These are phyloP conservation scores for Pipra filicauda DNA, from an alignment of 2,113 vertebrate species.

Conservation along the genomic window DNA sequence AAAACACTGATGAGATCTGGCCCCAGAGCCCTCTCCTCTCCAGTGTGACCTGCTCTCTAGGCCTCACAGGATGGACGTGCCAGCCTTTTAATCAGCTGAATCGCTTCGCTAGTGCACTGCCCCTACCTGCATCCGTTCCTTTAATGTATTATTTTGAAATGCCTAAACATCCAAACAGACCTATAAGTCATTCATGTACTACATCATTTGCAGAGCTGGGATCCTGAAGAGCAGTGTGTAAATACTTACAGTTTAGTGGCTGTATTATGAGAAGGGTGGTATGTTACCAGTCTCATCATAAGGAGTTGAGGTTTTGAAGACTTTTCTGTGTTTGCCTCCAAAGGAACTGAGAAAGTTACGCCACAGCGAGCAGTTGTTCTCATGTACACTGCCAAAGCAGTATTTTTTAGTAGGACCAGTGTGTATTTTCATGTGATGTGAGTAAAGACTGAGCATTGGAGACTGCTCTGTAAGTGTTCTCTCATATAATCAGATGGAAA, in stretches of 20 bases:
- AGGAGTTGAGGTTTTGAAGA: neutral
- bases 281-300: neutral
- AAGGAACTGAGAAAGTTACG: neutral
- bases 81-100: neutral
- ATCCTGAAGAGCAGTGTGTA: neutral
- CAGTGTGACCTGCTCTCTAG: neutral
- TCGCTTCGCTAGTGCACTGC: neutral
- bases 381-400: neutral
- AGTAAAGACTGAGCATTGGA: conserved; percentile 2
- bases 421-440: neutral
- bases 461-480: neutral
- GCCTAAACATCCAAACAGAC: neutral
- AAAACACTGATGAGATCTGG: neutral
- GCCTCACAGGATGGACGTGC: neutral
- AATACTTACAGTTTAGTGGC: neutral
- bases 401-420: neutral
- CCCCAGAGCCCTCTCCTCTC: neutral
- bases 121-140: neutral
- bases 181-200: neutral
- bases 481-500: neutral
- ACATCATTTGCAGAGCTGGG: neutral
- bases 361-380: neutral
- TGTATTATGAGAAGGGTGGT: neutral
- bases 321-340: neutral
- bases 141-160: neutral